Evolutionary conservation across 2,113 vertebrate genomes (phyloP), one percentile per base, ranked within the genome.

Genomic region (Carassius gibelio): DNA sequence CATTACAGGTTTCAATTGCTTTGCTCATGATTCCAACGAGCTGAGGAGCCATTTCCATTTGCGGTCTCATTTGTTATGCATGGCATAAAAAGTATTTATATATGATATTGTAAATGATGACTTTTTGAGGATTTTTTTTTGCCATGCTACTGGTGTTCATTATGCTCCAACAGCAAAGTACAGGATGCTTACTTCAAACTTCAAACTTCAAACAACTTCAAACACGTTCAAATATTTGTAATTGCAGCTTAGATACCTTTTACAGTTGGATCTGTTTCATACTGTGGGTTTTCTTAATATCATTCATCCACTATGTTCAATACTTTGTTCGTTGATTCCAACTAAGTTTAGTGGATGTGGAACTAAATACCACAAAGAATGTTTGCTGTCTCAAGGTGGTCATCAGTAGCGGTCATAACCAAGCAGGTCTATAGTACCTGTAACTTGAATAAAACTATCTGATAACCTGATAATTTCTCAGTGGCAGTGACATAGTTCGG

Each of bases 1-100:
- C 75, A 81, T 86, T 74, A 87, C 75, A 84, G 89, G 91, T 90
- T 91, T 66, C 83, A 86, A 91, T 82, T 87, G 88, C 88, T 83
- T 84, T 83, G 13, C 79, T 89, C 72, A 62, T 52, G 81, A 66
- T 66, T 59, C 76, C 79, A 36, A n/a, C 10, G 34, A 48, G 38
- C 59, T 64, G n/a, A 21, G 38, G 5, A 87, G 26, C 59, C 64
- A 77, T 64, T 79, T 77, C 42, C 87, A 83, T 85, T 79, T 68
- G 36, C 48, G 57, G 85, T 75, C 74, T 76, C 45, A 82, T 86
- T 68, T 64, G 19, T 57, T 76, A 81, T 81, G 71, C 79, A 81
- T 86, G 62, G 57, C 59, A 50, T 84, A 57, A 77, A 81, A 83
- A 62, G 42, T 75, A 77, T 83, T 81, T 82, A 50, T 82, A 59